Evolutionary conservation across 2,797 vertebrate species (phyloP), one percentile per base, ranked within the genome.

Genomic region (Acanthurus leucopareius): DNA sequence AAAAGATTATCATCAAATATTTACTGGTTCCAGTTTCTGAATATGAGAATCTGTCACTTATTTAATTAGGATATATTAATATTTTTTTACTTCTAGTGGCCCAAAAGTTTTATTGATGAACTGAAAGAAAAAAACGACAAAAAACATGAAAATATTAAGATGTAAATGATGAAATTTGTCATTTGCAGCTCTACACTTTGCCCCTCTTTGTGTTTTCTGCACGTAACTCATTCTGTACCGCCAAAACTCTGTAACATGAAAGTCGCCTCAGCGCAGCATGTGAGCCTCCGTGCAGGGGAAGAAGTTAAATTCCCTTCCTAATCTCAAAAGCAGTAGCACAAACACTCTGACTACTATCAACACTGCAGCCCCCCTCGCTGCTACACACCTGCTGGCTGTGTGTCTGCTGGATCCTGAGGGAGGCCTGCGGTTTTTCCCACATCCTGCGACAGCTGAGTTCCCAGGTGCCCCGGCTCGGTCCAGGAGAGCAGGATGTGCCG

Each of bases 381-480:
- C 56, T 59, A 25, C 73, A 71, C 82, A 87, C 89, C 82, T 87
- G 85, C 79, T 64, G 60, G 63, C 40, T 72, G 58, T 20, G 73
- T 17, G 76, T 77, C 42, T 32, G 62, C 15, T 2, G 0, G 51
- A 48, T 80, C 90, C 85, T 35, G 17, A 9, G 88, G 88, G 88
- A 86, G 49, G 17, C 70, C 35, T 74, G 80, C 4, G 80, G 87
- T n/a, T n/a, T 90, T 91, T 82, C 68, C 85, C 84, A 92, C 89
- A 82, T 92, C 89, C 90, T 89, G 88, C 70, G 8, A 73, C 88
- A 90, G 88, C 89, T 92, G 89, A 88, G 80, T 62, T 69, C 79
- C 82, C 85, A 90, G 89, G 86, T 88, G 73, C 62, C 61, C 38
- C 1, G 3, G 56, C 56, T 68, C 20, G 1, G 40, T 44, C 53